A percentile compares a stretch with the other conserved stretches of the same genome.
Conservation (phyloP, 1,140 invertebrate genomes). For the Trachymyrmex septentrionalis region DNA sequence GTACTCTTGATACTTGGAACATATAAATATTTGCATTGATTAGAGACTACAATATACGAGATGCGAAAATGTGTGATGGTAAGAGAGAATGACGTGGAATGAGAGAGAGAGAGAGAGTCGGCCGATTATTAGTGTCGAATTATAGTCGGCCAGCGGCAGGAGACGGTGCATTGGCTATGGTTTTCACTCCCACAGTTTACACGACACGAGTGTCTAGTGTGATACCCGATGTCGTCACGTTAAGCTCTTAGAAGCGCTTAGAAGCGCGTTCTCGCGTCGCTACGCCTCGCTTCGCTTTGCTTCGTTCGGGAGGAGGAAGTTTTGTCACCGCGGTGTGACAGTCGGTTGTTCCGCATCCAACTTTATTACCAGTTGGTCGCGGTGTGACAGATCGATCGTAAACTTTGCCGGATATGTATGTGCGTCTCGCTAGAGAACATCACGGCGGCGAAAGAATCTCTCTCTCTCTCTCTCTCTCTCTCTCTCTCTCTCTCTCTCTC, state of each 20-base stretch:
- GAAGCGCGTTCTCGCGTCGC: conserved; percentile 36
- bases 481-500: conserved; percentile 17
- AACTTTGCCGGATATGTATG: conserved; percentile 57
- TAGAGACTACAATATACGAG: conserved; percentile 30
- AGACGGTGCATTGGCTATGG: conserved; percentile 10
- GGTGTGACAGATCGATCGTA: conserved; percentile 76
- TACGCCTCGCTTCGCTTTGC: not conserved
- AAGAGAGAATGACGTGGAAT: conserved; percentile 22
- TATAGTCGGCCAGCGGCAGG: not conserved
- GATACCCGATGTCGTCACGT: conserved; percentile 71
- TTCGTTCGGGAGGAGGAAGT: conserved; percentile 54
- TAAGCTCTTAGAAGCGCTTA: conserved; percentile 72
- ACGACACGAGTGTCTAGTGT: conserved; percentile 60
- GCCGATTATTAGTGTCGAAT: conserved; percentile 59
- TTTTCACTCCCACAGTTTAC: conserved; percentile 67
- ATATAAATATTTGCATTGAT: conserved; percentile 65
- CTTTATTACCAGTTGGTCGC: conserved; percentile 75
- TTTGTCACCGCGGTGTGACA: conserved; percentile 70
- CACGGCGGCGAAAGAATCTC: not conserved
- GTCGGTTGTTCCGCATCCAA: conserved; percentile 75
- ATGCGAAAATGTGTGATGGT: conserved; percentile 9
- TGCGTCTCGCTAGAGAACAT: conserved; percentile 17
- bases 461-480: not conserved
- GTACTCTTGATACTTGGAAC: conserved; percentile 5
- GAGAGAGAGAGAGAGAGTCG: conserved; percentile 25